These are phyloP conservation scores for Megalopta genalis DNA, from an alignment of 1,140 invertebrate genomes.

Conservation along the genomic window DNA sequence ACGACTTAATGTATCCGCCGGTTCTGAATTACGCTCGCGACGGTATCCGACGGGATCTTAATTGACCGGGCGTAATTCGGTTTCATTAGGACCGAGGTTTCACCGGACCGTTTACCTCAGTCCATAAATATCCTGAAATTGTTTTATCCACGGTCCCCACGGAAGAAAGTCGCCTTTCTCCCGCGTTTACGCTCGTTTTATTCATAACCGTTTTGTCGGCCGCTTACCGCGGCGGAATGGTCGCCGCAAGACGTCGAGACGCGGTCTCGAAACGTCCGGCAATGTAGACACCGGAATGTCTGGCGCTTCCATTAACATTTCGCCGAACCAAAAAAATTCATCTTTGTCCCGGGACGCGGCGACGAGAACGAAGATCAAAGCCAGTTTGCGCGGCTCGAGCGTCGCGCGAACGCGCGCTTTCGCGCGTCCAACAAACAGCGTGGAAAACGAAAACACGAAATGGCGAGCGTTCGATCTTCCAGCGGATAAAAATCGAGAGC, in stretches of 20 bases:
- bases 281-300: too few species aligned
- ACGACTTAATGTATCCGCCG: not conserved
- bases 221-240: too few species aligned
- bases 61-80: not conserved
- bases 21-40: not conserved
- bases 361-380: not conserved
- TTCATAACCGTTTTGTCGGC: too few species aligned
- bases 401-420: not conserved
- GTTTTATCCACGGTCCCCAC: not conserved
- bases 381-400: not conserved
- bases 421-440: not conserved
- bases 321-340: too few species aligned
- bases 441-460: not conserved
- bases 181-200: not conserved
- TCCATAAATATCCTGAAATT: not conserved
- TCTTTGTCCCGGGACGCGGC: not conserved
- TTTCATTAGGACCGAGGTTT: not conserved
- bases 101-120: not conserved
- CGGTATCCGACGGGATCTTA: not conserved
- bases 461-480: not conserved
- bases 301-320: too few species aligned
- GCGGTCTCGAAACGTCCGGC: not conserved
- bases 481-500: not conserved
- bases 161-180: conserved; percentile 2
- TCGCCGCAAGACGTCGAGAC: not conserved